These are phyloP conservation scores for Eleutherodactylus coqui DNA, from an alignment of 2,797 vertebrate genomes.

Conservation along the genomic window DNA sequence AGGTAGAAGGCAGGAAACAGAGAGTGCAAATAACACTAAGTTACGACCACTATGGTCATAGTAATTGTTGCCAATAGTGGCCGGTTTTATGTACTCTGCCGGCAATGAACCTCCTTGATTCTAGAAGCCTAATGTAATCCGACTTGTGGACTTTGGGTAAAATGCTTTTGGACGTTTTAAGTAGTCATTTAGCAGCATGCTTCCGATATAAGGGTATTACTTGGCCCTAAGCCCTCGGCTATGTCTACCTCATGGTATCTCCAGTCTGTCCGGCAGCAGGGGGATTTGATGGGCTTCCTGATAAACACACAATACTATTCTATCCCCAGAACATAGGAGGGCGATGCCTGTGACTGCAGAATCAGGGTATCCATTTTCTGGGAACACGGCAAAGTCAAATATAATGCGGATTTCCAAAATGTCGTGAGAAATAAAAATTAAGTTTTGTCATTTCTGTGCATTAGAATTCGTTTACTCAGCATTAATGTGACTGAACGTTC, in stretches of 20 bases:
- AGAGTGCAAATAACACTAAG: too few relatives aligned
- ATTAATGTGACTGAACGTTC: too few relatives aligned
- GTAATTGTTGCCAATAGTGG: neutral
- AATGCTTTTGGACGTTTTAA: neutral
- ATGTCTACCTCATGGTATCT: neutral
- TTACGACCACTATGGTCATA: neutral
- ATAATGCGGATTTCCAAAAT: neutral
- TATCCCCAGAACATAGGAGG: neutral
- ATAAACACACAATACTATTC: conserved; percentile 4
- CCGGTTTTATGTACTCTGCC: neutral
- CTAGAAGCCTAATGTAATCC: neutral
- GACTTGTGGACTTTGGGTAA: neutral
- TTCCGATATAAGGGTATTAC: neutral
- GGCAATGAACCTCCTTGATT: neutral
- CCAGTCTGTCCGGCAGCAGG: conserved; percentile 2
- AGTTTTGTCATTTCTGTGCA: too few relatives aligned
- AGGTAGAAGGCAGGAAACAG: neutral
- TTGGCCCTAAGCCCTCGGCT: neutral
- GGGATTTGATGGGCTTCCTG: neutral
- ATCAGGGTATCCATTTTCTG: neutral
- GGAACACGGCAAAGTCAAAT: neutral
- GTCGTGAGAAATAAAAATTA: too few relatives aligned
- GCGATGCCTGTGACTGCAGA: neutral
- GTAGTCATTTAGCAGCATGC: neutral
- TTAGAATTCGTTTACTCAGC: too few relatives aligned